Evolutionary conservation across 2,113 vertebrate genomes (phyloP), one percentile per base, ranked within the genome.

Genomic region (Irena cyanogastra): DNA sequence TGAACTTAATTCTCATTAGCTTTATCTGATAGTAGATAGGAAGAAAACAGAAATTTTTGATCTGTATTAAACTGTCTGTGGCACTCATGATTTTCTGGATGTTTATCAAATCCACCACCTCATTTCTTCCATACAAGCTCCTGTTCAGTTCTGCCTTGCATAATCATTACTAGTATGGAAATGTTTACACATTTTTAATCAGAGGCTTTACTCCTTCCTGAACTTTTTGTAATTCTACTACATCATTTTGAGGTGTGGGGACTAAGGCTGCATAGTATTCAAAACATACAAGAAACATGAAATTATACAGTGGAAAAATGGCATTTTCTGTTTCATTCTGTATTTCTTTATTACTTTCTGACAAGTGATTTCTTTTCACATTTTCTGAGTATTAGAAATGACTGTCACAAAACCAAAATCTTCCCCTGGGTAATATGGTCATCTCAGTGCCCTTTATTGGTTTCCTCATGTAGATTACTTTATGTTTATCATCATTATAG

Each of bases 161-260:
- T 37, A 76, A 66, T 66, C 22, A 27, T 61, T 63, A 42, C 15
- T 47, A n/a, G 4, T 27, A 57, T 30, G 31, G n/a, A 68, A 77
- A 49, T 4, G 1, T 49, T 85, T 54, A 11, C 21, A 78, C 1
- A 27, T 8, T 68, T 65, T 78, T 74, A 37, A 45, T 47, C 8
- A 69, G 49, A 82, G 19, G 9, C 1, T 74, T 77, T 84, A 33
- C 7, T n/a, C 10, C 35, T 69, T 81, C 31, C 41, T 72, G 27
- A 78, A 20, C 13, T 64, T 85, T 59, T 74, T 53, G 18, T 26
- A 69, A 1, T 53, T 84, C n/a, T 84, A 11, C 6, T 76, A 2
- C 27, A 27, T n/a, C 1, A 7, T 71, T 85, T 53, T 54, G 60
- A 74, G 13, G 3, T 37, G 33, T 0, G 0, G 4, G 8, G 8